Conservation (phyloP, 92 coral and sea anemone genomes). For the Bergia sp. region DNA sequence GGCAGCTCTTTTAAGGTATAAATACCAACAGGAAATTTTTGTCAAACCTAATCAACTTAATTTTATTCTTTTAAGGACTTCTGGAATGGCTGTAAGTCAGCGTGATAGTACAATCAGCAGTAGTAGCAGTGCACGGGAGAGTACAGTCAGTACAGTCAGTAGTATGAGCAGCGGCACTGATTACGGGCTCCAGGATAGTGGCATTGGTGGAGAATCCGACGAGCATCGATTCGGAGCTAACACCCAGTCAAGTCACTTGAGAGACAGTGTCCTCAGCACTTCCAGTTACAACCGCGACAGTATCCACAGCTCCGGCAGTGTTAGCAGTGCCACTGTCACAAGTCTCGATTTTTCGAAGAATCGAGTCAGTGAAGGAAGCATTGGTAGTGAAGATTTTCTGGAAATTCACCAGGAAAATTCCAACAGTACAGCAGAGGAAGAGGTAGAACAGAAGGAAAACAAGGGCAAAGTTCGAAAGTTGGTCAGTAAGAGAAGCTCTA, state of each 20-base stretch:
- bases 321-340: conserved; percentile 73
- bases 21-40: too few relatives aligned
- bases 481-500: conserved; percentile 2
- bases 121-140: conserved; percentile 73
- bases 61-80: conserved; percentile 3
- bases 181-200: conserved; percentile 60
- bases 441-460: conserved; percentile 56
- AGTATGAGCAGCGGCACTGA: conserved; percentile 74
- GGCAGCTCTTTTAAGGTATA: too few relatives aligned
- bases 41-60: not conserved
- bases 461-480: conserved; percentile 11
- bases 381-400: conserved; percentile 65
- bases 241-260: conserved; percentile 3
- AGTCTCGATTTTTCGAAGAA: conserved; percentile 38
- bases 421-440: conserved; percentile 74
- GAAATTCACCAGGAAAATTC: conserved; percentile 62
- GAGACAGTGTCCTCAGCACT: not conserved
- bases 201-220: conserved; percentile 49
- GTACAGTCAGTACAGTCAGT: conserved; percentile 63
- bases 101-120: conserved; percentile 86
- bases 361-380: conserved; percentile 73
- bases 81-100: not conserved
- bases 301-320: conserved; percentile 56
- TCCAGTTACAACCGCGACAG: conserved; percentile 28
- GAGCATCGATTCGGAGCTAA: conserved; percentile 37